Percentiles rank a stretch among this genome's conserved stretches.
Evolutionary conservation across 2,113 vertebrate genomes (phyloP).

Genomic region (Sinosuthora webbiana): DNA sequence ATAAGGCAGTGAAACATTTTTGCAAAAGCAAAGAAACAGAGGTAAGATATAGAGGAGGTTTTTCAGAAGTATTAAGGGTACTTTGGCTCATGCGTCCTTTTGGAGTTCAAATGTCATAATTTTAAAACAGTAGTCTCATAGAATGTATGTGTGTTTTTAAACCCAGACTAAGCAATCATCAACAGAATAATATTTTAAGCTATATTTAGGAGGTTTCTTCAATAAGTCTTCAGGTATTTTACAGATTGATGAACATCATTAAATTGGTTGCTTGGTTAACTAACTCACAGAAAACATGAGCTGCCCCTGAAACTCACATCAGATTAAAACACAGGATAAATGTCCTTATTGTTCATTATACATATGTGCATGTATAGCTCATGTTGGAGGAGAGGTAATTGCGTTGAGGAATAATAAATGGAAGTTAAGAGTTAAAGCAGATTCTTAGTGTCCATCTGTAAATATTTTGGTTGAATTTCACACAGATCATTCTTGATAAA

Average conservation of each 20-base stretch:
- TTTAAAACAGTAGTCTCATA: neutral
- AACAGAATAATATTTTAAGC: neutral
- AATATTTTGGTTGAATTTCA: conserved; percentile 34
- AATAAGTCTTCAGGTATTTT: neutral
- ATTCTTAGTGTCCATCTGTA: neutral
- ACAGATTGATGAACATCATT: neutral
- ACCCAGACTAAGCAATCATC: neutral
- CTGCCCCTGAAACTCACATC: neutral
- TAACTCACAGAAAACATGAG: neutral
- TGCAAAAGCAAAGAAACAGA: neutral
- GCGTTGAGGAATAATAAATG: neutral
- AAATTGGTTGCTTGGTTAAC: neutral
- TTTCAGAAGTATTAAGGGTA: neutral
- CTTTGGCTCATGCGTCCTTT: neutral
- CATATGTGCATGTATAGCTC: neutral
- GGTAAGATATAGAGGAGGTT: neutral
- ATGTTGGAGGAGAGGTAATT: neutral
- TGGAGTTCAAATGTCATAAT: neutral
- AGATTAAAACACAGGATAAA: neutral
- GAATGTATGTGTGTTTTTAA: neutral
- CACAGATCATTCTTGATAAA: neutral
- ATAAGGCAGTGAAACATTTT: neutral
- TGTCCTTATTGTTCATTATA: neutral
- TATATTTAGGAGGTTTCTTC: neutral
- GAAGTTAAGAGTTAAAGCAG: neutral